Conservation (phyloP, 2,797 vertebrate species). For the Ctenochaetus hawaiiensis region DNA sequence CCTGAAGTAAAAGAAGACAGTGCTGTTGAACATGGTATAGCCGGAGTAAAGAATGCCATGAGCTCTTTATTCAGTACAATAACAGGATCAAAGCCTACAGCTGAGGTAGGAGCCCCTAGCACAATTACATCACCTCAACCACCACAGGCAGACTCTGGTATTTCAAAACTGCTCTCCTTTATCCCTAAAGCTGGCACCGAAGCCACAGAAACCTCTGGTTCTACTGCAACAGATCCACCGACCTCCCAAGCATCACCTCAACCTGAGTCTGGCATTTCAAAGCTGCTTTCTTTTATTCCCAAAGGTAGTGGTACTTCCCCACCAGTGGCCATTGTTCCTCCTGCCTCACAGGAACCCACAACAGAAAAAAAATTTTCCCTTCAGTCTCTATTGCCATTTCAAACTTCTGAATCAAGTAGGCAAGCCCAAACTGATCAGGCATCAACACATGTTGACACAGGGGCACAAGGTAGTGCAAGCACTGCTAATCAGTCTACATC, state of each 20-base stretch:
- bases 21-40: constrained; percentile 76
- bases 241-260: constrained; percentile 68
- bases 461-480: constrained; percentile 56
- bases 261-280: constrained; percentile 84
- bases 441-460: constrained; percentile 35
- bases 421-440: constrained; percentile 59
- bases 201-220: constrained; percentile 75
- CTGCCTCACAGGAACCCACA: constrained; percentile 80
- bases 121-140: constrained; percentile 69
- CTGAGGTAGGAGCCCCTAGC: constrained; percentile 75
- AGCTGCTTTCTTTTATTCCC: constrained; percentile 84
- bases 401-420: constrained; percentile 67
- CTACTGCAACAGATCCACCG: constrained; percentile 38
- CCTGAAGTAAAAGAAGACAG: constrained; percentile 75
- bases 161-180: constrained; percentile 84
- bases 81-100: constrained; percentile 86
- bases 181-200: constrained; percentile 81
- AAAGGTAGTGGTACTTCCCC: constrained; percentile 77
- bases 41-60: constrained; percentile 90
- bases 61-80: constrained; percentile 88
- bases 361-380: constrained; percentile 84
- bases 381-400: constrained; percentile 83
- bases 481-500: constrained; percentile 79
- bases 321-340: constrained; percentile 79
- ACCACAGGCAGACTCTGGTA: constrained; percentile 79